Evolutionary conservation across 2,888 invertebrate genomes (phyloP), one percentile per base, ranked within the genome.

Genomic region (Hirtodrosophila duncani): DNA sequence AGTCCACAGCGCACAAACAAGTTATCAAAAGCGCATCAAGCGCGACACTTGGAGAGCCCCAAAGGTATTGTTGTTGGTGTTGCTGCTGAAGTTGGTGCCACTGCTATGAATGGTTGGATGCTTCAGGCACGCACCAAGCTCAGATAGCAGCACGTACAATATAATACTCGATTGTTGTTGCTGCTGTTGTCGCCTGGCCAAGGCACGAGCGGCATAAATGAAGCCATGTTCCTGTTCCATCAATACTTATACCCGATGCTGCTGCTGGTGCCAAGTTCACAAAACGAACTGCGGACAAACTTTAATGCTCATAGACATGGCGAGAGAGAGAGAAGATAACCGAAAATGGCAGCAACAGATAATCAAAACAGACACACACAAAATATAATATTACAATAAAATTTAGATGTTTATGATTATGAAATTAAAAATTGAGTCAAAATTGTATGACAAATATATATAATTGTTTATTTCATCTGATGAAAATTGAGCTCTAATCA

Each of bases 1-100:
- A 39, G 6, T 11, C 30, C 27, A 21, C 30, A 31, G 30, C 29
- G 38, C 39, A 65, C 60, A 71, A 75, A 67, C 62, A 80, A 71
- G 77, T 71, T 72, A 71, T 72, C 72, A 75, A 80, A 71, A 80
- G 78, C 72, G 56, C 72, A 72, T 79, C 67, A 62, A 42, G 27
- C 37, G 50, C 38, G 45, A 48, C 68, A 34, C 55, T 58, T 52
- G 46, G 38, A 49, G 24, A 21, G 31, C 41, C 31, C 46, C 48
- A 44, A 46, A 53, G 50, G 45, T 55, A 42, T 37, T 39, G 48
- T 14, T 48, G 3, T 4, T 6, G 42, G 8, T 26, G 5, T 18
- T 21, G 6, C 20, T 39, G 16, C 10, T 34, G 27, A 21, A 20
- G 18, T 14, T 14, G 24, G 11, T 33, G 33, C 4, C 21, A n/a